Percentiles rank a stretch among this genome's conserved stretches.
Evolutionary conservation across 1,140 invertebrate genomes (phyloP).

Genomic region (Brachystomella parvula): DNA sequence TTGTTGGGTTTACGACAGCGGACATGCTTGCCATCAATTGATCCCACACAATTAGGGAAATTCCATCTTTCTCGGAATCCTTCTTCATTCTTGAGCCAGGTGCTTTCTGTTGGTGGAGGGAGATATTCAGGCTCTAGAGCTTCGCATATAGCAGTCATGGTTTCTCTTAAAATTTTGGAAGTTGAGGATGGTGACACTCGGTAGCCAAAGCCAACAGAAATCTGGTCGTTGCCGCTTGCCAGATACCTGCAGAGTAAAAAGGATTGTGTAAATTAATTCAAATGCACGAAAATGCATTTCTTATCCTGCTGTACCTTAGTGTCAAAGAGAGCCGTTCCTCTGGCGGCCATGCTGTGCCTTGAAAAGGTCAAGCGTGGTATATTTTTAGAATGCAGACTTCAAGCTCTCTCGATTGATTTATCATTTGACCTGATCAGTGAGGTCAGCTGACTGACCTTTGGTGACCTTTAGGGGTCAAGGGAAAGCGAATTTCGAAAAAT

Average conservation of each 20-base stretch:
- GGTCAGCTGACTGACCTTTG: too few species aligned
- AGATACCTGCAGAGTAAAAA: background rate
- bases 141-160: background rate
- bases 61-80: constrained; percentile 32
- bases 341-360: too few species aligned
- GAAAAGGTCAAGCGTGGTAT: too few species aligned
- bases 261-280: too few species aligned
- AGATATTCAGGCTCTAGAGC: background rate
- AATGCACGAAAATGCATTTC: background rate
- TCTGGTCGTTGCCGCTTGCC: background rate
- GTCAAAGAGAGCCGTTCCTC: background rate
- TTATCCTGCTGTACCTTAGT: background rate
- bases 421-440: too few species aligned
- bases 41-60: constrained; percentile 40
- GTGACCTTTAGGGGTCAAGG: too few species aligned
- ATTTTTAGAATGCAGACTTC: too few species aligned
- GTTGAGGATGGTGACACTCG: background rate
- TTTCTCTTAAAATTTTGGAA: background rate
- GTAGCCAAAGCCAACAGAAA: background rate
- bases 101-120: background rate
- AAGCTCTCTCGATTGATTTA: too few species aligned
- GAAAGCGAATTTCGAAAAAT: too few species aligned
- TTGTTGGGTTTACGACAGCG: constrained; percentile 29
- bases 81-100: background rate
- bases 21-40: constrained; percentile 43